These are phyloP conservation scores for Monomorium pharaonis DNA, from an alignment of 1,140 invertebrate species.

Conservation along the genomic window DNA sequence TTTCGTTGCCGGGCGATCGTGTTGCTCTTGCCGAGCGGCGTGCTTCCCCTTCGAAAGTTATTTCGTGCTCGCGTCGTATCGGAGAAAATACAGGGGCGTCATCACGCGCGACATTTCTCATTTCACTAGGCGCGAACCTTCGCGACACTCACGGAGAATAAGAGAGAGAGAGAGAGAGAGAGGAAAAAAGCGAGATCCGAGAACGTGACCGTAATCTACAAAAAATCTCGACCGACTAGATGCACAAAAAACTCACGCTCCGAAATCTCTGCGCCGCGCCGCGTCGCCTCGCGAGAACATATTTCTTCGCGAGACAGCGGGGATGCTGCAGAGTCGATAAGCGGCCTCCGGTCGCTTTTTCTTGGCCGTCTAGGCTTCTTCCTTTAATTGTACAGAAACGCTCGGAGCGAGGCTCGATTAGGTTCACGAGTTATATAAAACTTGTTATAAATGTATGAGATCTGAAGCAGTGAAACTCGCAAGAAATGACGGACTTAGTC, in stretches of 20 bases:
- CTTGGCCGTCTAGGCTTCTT: not conserved
- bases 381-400: not conserved
- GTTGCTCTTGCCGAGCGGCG: conserved; percentile 9
- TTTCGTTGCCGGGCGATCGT: conserved; percentile 34
- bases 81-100: conserved; percentile 36
- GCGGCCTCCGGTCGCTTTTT: conserved; percentile 11
- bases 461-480: not conserved
- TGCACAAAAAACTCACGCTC: conserved; percentile 27
- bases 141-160: not conserved
- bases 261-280: conserved; percentile 17
- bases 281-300: conserved; percentile 31
- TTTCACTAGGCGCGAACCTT: conserved; percentile 18
- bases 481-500: not conserved
- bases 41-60: conserved; percentile 17
- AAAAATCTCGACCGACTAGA: conserved; percentile 43
- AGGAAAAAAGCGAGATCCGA: not conserved
- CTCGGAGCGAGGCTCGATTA: not conserved
- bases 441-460: not conserved
- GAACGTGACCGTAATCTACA: conserved; percentile 47
- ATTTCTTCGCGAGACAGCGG: conserved; percentile 30
- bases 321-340: conserved; percentile 47
- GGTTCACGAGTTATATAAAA: not conserved
- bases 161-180: not conserved
- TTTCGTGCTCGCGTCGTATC: conserved; percentile 37
- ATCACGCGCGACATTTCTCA: conserved; percentile 53